Evolutionary conservation across 2,888 invertebrate genomes (phyloP).

Genomic region (Heteromurus nitidus): DNA sequence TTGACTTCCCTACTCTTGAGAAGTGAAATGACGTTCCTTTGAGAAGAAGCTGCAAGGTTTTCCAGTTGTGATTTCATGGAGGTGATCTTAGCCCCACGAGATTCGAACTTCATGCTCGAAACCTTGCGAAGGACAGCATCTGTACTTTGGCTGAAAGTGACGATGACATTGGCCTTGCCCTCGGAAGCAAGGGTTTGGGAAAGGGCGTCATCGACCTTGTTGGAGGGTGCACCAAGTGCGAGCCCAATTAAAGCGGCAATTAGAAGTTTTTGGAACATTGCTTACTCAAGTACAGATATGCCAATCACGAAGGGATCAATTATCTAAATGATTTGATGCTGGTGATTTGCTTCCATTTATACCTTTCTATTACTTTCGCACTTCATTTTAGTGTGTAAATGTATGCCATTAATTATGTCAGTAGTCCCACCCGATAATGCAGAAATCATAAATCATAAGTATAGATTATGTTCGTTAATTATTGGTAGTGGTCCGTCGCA

Average conservation of each 20-base stretch:
- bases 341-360: no score
- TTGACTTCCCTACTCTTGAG: not conserved
- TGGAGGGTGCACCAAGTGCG: constrained; percentile 45
- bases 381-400: no score
- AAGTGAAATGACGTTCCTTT: not conserved
- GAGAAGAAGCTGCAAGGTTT: not conserved
- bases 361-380: no score
- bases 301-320: no score
- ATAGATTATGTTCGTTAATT: no score
- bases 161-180: constrained; percentile 35
- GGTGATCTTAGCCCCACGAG: constrained; percentile 41
- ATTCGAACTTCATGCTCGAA: constrained; percentile 5
- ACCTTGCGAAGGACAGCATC: constrained; percentile 5
- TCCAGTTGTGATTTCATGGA: constrained; percentile 37
- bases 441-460: no score
- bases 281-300: no score
- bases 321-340: no score
- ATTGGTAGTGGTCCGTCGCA: no score
- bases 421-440: no score
- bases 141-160: constrained; percentile 25
- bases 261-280: constrained; percentile 50
- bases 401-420: no score
- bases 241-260: constrained; percentile 42
- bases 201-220: constrained; percentile 34
- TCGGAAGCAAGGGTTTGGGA: not conserved